Percentiles rank a stretch among this genome's conserved stretches.
These are phyloP conservation scores for Rhizoglyphus robini DNA, from an alignment of 1,140 invertebrate species.

Conservation along the genomic window DNA sequence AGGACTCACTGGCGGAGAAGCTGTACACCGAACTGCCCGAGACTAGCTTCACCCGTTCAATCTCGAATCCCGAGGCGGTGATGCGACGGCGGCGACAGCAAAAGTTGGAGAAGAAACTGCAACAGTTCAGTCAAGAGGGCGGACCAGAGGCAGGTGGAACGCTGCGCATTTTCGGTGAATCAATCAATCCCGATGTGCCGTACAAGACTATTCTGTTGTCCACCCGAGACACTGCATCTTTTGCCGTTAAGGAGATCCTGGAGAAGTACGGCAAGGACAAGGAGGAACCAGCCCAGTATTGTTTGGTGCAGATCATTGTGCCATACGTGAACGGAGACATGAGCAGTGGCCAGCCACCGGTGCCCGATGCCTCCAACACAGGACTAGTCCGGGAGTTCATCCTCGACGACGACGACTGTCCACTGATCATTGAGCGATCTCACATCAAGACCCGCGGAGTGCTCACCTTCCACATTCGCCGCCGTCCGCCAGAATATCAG, in stretches of 20 bases:
- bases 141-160: conserved; percentile 71
- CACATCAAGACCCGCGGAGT: conserved; percentile 50
- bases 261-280: conserved; percentile 88
- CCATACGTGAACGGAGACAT: conserved; percentile 19
- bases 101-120: conserved; percentile 88
- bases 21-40: conserved; percentile 90
- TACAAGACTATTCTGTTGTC: conserved; percentile 95
- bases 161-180: conserved; percentile 94
- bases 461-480: conserved; percentile 83
- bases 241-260: conserved; percentile 88
- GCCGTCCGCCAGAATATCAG: conserved; percentile 72
- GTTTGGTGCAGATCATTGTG: conserved; percentile 65
- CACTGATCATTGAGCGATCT: conserved; percentile 58
- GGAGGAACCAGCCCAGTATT: conserved; percentile 75
- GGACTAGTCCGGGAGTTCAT: conserved; percentile 53
- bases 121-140: conserved; percentile 74
- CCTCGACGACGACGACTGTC: conserved; percentile 91
- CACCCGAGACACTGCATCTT: conserved; percentile 73
- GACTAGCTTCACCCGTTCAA: conserved; percentile 92
- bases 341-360: neutral
- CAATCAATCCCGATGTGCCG: conserved; percentile 86
- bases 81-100: conserved; percentile 93
- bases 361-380: conserved; percentile 7
- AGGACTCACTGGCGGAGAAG: conserved; percentile 61
- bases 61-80: conserved; percentile 97